Conservation (phyloP, 37 sponge, comb jelly and placozoan species). For the Diacarnus erythraeanus region DNA sequence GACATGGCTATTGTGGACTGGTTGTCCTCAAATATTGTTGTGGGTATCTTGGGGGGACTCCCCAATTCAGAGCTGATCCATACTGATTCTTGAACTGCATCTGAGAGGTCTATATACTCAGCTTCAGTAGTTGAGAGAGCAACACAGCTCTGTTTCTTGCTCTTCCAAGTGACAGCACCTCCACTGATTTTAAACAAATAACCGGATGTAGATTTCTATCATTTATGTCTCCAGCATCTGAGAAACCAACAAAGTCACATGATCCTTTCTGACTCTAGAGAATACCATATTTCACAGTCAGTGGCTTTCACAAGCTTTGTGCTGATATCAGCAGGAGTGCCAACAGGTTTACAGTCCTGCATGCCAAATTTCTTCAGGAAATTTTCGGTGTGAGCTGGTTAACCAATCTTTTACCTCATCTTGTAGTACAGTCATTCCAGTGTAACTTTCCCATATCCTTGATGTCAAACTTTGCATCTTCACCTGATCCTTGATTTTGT, state of each 20-base stretch:
- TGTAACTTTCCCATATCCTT: slow-evolving; percentile 55
- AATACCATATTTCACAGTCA: slow-evolving; percentile 39
- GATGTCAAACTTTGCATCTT: slow-evolving; percentile 39
- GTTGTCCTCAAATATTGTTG: slow-evolving; percentile 56
- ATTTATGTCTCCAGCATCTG: slow-evolving; percentile 49
- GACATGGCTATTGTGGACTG: slow-evolving; percentile 52
- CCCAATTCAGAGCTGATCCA: slow-evolving; percentile 26
- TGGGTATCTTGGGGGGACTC: slow-evolving; percentile 3
- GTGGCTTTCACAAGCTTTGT: slow-evolving; percentile 45
- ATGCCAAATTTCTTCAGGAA: slow-evolving; percentile 64
- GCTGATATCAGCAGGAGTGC: slow-evolving; percentile 28
- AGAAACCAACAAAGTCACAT: slow-evolving; percentile 38
- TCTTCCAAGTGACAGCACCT: slow-evolving; percentile 23
- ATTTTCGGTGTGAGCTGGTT: slow-evolving; percentile 39
- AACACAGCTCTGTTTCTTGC: slow-evolving; percentile 39
- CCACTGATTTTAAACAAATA: slow-evolving; percentile 41
- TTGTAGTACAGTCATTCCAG: slow-evolving; percentile 21
- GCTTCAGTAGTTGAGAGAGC: slow-evolving; percentile 55
- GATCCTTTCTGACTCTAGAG: slow-evolving; percentile 18
- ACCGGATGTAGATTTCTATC: slow-evolving; percentile 43
- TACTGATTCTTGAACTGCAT: slow-evolving; percentile 55
- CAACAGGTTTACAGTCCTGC: slow-evolving; percentile 36
- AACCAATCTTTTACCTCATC: slow-evolving; percentile 36
- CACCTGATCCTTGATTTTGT: slow-evolving; percentile 20
- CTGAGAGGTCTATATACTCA: slow-evolving; percentile 24